phyloP scores from a whole-genome alignment of 2,888 invertebrate species.

The Hydrotaea diabolus region DNA sequence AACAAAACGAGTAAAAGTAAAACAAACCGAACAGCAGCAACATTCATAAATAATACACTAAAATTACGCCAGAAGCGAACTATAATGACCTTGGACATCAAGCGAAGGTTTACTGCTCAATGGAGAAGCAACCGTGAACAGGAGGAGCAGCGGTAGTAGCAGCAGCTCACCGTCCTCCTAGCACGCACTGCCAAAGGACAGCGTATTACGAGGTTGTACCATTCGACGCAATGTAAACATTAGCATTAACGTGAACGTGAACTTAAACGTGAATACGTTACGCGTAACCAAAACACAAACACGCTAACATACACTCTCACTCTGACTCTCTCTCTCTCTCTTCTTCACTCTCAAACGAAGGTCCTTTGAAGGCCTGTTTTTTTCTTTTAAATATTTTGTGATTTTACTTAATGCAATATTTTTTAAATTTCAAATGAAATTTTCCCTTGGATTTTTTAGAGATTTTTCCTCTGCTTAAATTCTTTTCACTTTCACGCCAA shows the following conservation, averaged over 20 bases:
- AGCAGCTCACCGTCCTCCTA: neutral
- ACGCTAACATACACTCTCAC: conserved; percentile 24
- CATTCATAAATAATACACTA: conserved; percentile 35
- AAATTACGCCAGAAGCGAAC: conserved; percentile 35
- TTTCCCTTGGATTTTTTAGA: neutral
- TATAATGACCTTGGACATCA: conserved; percentile 39
- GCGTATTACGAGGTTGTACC: neutral
- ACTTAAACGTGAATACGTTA: conserved; percentile 3
- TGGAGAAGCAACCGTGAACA: conserved; percentile 7
- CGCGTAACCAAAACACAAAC: neutral
- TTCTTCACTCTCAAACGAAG: no score
- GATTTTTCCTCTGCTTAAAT: neutral
- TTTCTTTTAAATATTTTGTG: conserved; percentile 2
- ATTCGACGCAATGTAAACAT: conserved; percentile 13
- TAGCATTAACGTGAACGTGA: conserved; percentile 9
- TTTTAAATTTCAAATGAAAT: conserved; percentile 1
- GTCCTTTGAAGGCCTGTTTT: conserved; percentile 55
- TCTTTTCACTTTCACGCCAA: conserved; percentile 22
- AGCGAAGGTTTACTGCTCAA: conserved; percentile 21
- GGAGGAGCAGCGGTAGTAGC: neutral
- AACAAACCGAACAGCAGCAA: conserved; percentile 1
- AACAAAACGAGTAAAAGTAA: conserved; percentile 6
- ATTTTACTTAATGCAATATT: neutral
- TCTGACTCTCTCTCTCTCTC: conserved; percentile 31
- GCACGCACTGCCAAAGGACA: conserved; percentile 9